phyloP scores from a whole-genome alignment of 2,888 invertebrate genomes.

The Luperina nickerlii region DNA sequence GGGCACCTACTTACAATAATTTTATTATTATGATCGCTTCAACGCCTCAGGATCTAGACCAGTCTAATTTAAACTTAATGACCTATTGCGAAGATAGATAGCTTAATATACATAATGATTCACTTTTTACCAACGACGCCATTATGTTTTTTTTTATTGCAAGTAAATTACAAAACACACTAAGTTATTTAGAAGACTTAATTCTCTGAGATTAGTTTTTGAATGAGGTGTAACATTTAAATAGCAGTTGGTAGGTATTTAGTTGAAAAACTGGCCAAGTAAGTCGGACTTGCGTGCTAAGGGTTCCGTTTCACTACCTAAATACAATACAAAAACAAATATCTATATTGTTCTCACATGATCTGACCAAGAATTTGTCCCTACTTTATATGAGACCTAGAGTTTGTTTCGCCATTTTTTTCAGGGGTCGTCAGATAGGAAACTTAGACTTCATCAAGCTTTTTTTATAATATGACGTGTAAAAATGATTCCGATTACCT shows the following conservation, averaged over 20 bases:
- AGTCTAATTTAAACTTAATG: slow-evolving; percentile 22
- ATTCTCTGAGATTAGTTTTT: slow-evolving; percentile 42
- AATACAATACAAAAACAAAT: neutral
- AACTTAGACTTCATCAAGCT: too few species aligned
- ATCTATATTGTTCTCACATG: too few species aligned
- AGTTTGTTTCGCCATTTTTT: too few species aligned
- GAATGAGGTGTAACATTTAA: slow-evolving; percentile 31
- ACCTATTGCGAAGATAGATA: slow-evolving; percentile 45
- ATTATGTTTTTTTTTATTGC: slow-evolving; percentile 32
- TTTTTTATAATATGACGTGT: too few species aligned
- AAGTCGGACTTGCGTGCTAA: rapidly evolving
- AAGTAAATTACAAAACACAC: slow-evolving; percentile 15
- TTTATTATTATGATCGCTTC: neutral
- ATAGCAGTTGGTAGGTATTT: slow-evolving; percentile 13
- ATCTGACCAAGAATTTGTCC: too few species aligned
- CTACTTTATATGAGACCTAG: too few species aligned
- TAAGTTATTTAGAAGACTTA: slow-evolving; percentile 32
- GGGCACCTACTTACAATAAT: neutral
- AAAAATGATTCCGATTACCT: too few species aligned
- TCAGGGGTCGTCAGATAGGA: too few species aligned
- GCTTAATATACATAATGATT: slow-evolving; percentile 48
- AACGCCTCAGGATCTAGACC: slow-evolving; percentile 1
- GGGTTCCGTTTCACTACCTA: slow-evolving; percentile 21
- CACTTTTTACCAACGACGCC: slow-evolving; percentile 21
- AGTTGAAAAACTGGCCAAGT: neutral